A percentile compares a stretch with the other conserved stretches of the same genome.
phyloP scores from a whole-genome alignment of 2,113 vertebrate genomes.

The Atherinomorus stipes region DNA sequence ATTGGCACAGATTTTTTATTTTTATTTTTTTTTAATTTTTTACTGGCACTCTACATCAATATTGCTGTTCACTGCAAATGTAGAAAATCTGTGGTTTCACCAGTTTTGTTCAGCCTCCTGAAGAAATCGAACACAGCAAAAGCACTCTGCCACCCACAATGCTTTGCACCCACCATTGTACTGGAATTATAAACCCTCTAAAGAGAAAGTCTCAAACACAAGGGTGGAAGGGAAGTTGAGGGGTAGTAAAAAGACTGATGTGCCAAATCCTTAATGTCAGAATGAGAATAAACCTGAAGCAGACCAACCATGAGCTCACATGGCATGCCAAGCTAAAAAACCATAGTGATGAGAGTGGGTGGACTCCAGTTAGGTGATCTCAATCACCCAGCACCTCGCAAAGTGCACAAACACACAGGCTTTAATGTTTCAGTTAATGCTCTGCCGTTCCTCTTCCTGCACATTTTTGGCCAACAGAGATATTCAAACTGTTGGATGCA shows the following conservation, averaged over 20 bases:
- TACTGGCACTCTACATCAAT: constrained; percentile 10
- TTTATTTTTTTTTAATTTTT: not conserved
- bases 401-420: constrained; percentile 78
- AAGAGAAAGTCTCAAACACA: constrained; percentile 40
- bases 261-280: constrained; percentile 19
- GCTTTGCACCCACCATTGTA: constrained; percentile 67
- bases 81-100: constrained; percentile 21
- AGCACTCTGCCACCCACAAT: constrained; percentile 59
- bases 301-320: constrained; percentile 34
- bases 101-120: constrained; percentile 25
- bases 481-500: constrained; percentile 85
- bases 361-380: constrained; percentile 40
- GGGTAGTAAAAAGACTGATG: constrained; percentile 11
- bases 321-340: constrained; percentile 35
- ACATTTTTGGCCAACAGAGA: constrained; percentile 76
- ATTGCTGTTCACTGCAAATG: constrained; percentile 34
- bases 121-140: constrained; percentile 33
- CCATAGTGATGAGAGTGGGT: constrained; percentile 21
- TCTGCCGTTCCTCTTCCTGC: constrained; percentile 16
- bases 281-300: constrained; percentile 33
- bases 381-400: constrained; percentile 68
- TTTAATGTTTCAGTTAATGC: constrained; percentile 61
- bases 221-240: not conserved
- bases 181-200: constrained; percentile 69
- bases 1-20: not conserved